Evolutionary conservation across 2,113 vertebrate species (phyloP).

Genomic region (Cettia cetti): DNA sequence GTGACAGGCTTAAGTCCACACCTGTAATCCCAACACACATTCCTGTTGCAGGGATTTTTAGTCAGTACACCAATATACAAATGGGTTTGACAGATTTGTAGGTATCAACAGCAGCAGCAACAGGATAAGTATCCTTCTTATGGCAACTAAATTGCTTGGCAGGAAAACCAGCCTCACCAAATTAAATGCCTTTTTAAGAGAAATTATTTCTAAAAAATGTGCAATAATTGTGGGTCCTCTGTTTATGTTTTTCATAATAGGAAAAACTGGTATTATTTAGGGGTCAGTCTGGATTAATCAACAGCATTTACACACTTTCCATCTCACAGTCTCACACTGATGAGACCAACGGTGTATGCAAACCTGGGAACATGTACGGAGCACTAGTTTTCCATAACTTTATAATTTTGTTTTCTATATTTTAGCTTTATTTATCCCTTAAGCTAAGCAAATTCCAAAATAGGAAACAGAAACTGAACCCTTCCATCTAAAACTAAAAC

Average conservation of each 20-base stretch:
- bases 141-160: background rate
- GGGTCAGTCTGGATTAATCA: background rate
- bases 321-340: background rate
- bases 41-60: background rate
- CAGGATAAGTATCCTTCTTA: background rate
- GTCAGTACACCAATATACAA: accelerated
- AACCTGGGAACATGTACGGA: background rate
- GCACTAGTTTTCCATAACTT: background rate
- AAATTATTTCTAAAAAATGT: background rate
- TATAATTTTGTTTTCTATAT: background rate
- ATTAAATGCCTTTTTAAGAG: background rate
- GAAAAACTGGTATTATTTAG: background rate
- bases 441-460: background rate
- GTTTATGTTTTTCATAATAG: background rate
- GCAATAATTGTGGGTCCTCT: background rate
- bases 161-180: background rate
- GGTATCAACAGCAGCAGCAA: background rate
- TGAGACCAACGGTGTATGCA: background rate
- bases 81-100: background rate
- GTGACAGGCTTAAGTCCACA: background rate
- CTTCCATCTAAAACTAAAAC: background rate
- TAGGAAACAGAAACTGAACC: background rate
- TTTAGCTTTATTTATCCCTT: background rate
- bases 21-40: background rate
- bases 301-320: background rate